Evolutionary conservation across 2,888 invertebrate species (phyloP).

Genomic region (Cenopis cana): DNA sequence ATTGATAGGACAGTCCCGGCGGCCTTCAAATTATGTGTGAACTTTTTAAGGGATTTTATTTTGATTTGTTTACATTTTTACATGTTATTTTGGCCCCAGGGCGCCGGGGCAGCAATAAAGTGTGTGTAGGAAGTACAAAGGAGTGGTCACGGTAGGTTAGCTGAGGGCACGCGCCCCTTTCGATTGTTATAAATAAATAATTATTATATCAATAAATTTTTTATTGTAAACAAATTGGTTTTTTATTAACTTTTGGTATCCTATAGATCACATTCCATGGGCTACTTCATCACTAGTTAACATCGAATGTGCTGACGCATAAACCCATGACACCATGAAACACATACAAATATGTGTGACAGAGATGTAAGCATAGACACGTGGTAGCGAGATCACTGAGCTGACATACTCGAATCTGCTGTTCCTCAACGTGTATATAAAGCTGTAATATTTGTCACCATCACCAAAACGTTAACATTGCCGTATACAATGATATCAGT

Average conservation of each 20-base stretch:
- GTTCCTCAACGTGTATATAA: too few relatives aligned
- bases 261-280: not conserved
- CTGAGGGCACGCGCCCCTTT: conserved; percentile 56
- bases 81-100: not conserved
- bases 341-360: too few relatives aligned
- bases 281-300: too few relatives aligned
- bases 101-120: conserved; percentile 56
- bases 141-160: conserved; percentile 55
- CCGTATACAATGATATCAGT: too few relatives aligned
- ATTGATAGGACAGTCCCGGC: conserved; percentile 9
- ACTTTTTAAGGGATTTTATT: conserved; percentile 54
- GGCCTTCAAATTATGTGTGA: conserved; percentile 37
- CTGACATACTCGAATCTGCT: too few relatives aligned
- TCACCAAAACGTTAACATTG: too few relatives aligned
- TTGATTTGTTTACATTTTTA: conserved; percentile 52
- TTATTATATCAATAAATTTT: conserved; percentile 84
- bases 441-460: too few relatives aligned
- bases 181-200: conserved; percentile 80
- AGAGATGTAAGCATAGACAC: too few relatives aligned
- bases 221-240: conserved; percentile 69
- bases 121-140: conserved; percentile 67
- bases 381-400: too few relatives aligned
- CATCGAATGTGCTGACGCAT: too few relatives aligned
- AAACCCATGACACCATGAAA: too few relatives aligned
- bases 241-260: conserved; percentile 22